Evolutionary conservation across 2,888 invertebrate genomes (phyloP), one percentile per base, ranked within the genome.

Genomic region (Acleris literana): DNA sequence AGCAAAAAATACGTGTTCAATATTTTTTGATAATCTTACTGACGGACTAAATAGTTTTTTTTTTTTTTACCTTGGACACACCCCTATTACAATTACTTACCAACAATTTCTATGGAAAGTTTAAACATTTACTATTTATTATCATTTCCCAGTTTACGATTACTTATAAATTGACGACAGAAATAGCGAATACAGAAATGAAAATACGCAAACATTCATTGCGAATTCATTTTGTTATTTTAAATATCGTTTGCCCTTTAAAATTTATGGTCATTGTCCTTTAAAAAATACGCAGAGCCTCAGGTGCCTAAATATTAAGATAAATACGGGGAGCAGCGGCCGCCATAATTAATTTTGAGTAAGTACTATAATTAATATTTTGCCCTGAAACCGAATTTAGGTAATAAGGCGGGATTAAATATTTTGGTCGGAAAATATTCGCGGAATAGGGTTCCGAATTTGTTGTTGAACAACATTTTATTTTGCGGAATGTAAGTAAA

Each of bases 271-370:
- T 63, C 43, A 52, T 44, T 64, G 57, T 64, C 52, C 33, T 58
- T 58, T 49, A 56, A 65, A 60, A 51, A 57, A 57, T 60, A 55
- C 55, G 44, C 44, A 5, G 51, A 55, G 65, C 49, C 51, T 7
- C 65, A 65, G 65, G 55, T 65, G 65, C 55, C 20, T 20, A 65
- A 65, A 65, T 61, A 29, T 56, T 65, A 33, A 61, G 51, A 65
- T 65, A 61, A 60, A 65, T 60, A 65, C 48, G 33, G 44, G 16
- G 25, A 22, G 54, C 25, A 18, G n/a, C 17, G 48, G 60, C 60
- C 1, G 33, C 49, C 33, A 20, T 49, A 59, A 59, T 59, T 59
- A 59, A 59, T 59, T 59, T 59, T 46, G 46, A 46, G 46, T 25
- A 22, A 57, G 57, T 57, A 57, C 46, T 11, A 29, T 57, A 17